Evolutionary conservation across 1,140 invertebrate species (phyloP), one percentile per base, ranked within the genome.

Genomic region (Drosophila nigrodunni): DNA sequence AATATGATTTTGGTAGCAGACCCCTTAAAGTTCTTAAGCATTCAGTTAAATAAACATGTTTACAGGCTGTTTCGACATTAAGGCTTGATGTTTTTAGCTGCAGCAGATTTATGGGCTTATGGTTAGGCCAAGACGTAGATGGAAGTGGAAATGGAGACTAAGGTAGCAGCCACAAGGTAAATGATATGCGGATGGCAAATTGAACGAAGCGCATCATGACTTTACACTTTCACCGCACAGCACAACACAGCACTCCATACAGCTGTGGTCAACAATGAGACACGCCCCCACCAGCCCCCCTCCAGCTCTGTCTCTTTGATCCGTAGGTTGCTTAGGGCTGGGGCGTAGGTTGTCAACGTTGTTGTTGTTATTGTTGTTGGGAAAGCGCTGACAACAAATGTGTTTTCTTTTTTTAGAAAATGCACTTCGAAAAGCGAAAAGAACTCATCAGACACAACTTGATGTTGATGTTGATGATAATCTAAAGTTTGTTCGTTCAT

Each of bases 401-500:
- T 73, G 70, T 73, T 73, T 67, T 73, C 64, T 67, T 73, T 67
- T 73, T 70, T 65, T 49, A 66, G 57, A 74, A 74, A 83, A 83
- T 74, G 80, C 50, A 79, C 85, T 83, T 78, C 30, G 47, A 79
- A 83, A 88, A 87, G 75, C 78, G 71, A 83, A 86, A 88, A 87
- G 85, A 87, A 87, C 82, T 66, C 71, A 82, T 87, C 57, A 58
- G 55, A 18, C 61, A 69, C 76, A 79, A 30, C 25, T 30, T 30
- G 74, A 57, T 58, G 61, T 46, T 58, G 43, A 35, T 72, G 21
- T 80, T 79, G 70, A 61, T 68, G 74, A 86, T 86, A 86, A 86
- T 82, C 82, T 64, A 82, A 64, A 80, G 77, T 75, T 76, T 60
- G 41, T 30, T 47, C 25, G 25, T 61, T 61, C 43, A 15, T 54